Evolutionary conservation across 2,797 vertebrate genomes (phyloP), one percentile per base, ranked within the genome.

Genomic region (Salarias fasciatus): DNA sequence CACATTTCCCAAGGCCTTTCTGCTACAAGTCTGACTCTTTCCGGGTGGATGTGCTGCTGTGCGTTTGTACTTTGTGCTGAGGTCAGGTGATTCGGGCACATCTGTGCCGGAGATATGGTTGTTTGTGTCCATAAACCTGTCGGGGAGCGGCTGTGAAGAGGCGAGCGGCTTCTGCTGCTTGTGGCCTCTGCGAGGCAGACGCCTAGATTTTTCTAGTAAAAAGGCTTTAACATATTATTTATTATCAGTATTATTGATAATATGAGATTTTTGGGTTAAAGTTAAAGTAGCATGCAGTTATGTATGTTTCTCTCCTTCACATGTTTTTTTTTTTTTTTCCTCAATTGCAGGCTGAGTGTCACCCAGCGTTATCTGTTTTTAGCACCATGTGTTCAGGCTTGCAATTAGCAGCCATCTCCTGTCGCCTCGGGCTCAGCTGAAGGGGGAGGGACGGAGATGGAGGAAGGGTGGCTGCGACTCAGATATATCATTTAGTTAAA

Each of bases 331-430:
- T 1, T 3, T 24, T 3, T 24, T 3, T 24, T 66, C 30, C 61
- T 75, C n/a, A 48, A 63, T 68, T 18, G 30, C 58, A 11, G 48
- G 15, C 30, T 24, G n/a, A n/a, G n/a, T n/a, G 70, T 82, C 77
- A 79, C 44, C 40, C 66, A 36, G 69, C 12, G 1, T 70, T 80
- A 74, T 88, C 78, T 77, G 57, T 68, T 80, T 73, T 77, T 67
- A 83, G 75, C 78, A 64, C 73, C 68, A 51, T 58, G 64, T 62
- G 72, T 74, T 77, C 67, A 43, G 77, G 52, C 76, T 74, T 51
- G 77, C 77, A 86, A 88, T 93, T 88, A 90, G 83, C 84, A 77
- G 85, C 77, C 61, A 58, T 88, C 79, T 79, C 71, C 65, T 69
- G 80, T 85, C 84, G 76, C 71, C 61, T 9, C 1, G 6, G 75